Base-by-base conservation (phyloP, 2,797 vertebrate species). In the Sebastes variabilis region DNA sequence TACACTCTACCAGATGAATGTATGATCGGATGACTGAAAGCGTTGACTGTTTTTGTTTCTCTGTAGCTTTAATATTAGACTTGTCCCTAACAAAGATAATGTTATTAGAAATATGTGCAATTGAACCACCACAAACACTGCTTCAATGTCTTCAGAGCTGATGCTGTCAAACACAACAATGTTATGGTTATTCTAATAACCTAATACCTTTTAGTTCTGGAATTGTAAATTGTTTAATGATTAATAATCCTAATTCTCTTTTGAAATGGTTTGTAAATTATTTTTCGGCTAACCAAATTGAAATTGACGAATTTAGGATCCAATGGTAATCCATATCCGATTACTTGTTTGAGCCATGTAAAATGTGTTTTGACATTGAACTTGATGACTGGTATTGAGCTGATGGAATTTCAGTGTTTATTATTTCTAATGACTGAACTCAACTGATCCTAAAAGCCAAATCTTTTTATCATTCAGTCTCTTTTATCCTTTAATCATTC, bases 401-500 rank as follows among this genome's bases (percentile, higher is more conserved):
- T 25, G 1, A 42, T 13, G 22, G 2, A 14, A 66, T 69, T 66
- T 72, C n/a, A 32, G 4, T 75, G 38, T 73, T 75, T 24, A 74
- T 82, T 82, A 76, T 82, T 82, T 76, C n/a, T 67, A 6, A 78
- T 1, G 3, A 27, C 3, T 62, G 61, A 76, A 70, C 42, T 69
- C 49, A 27, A 36, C 14, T 60, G 65, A 79, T 75, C 46, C 42
- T 8, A 29, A 60, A n/a, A 71, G 66, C 18, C 46, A 60, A 71
- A 62, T 70, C 25, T 66, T 84, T 83, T 82, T 64, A 88, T 85
- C 70, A 79, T 29, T 62, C 49, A 77, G 79, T 86, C 76, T 84
- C 72, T 84, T 83, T 86, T 56, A 84, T 86, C 75, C 36, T 75
- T 79, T 77, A 75, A 87, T 83, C 32, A 69, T 36, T 67, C 12